Conservation (phyloP, 2,797 vertebrate genomes). For the Myotis myotis region DNA sequence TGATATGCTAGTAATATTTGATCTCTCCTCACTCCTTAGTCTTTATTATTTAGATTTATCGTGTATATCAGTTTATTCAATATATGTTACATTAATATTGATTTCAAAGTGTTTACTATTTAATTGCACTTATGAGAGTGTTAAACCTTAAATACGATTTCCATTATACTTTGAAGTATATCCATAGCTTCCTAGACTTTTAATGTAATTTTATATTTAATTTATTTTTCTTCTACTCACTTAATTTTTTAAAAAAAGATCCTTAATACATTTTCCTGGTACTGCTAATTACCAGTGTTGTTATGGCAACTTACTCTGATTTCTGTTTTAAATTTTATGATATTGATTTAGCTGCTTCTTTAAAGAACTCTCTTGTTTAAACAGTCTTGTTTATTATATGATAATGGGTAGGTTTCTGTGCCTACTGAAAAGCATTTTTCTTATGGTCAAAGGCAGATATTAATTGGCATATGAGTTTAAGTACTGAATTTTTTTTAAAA, state of each 20-base stretch:
- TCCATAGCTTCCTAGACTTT: conserved; percentile 14
- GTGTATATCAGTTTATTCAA: background rate
- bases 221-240: conserved; percentile 15
- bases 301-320: conserved; percentile 22
- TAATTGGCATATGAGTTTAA: conserved; percentile 27
- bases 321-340: conserved; percentile 29
- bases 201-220: conserved; percentile 29
- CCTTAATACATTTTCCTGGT: background rate
- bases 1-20: conserved; percentile 30
- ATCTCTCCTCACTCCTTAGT: background rate
- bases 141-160: conserved; percentile 41
- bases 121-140: background rate
- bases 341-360: conserved; percentile 62
- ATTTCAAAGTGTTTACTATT: conserved; percentile 30
- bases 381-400: conserved; percentile 62
- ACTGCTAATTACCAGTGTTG: conserved; percentile 34
- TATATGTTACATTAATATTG: background rate
- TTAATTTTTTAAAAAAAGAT: background rate
- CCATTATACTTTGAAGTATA: conserved; percentile 36
- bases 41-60: background rate
- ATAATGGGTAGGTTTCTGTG: conserved; percentile 32
- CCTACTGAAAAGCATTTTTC: conserved; percentile 40
- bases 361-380: conserved; percentile 55
- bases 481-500: conserved; percentile 62
- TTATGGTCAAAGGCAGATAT: conserved; percentile 43